Evolutionary conservation across 2,888 invertebrate genomes (phyloP), one percentile per base, ranked within the genome.

Genomic region (Nemotelus nigrinus): DNA sequence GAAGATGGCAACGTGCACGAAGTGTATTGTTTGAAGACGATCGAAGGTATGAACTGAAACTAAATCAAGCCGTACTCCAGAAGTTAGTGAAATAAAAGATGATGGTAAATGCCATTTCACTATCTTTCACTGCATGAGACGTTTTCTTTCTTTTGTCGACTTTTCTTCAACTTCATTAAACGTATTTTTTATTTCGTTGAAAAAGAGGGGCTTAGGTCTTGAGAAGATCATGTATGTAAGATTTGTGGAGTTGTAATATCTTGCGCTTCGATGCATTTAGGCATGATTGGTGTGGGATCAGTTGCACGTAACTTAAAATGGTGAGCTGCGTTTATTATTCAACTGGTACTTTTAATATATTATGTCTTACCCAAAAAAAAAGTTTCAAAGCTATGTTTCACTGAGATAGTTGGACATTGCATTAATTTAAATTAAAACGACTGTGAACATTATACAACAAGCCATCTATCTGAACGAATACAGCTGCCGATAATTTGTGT

Each of bases 31-130:
- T n/a, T 48, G 10, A 48, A 68, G 50, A 50, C 44, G 50, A 5
- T 48, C 68, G 5, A 68, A 60, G 57, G 47, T 74, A 76, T 50
- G 75, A 75, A 63, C 48, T 58, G 72, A 63, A 72, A 76, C 76
- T 78, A 71, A 76, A 70, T 63, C 75, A 57, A 78, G 48, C 58
- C 48, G 48, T 60, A 48, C 74, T 74, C 44, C 39, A 63, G 60
- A 74, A 74, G 74, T 74, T 74, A 63, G 60, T 74, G 53, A 47
- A 55, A 55, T 70, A 57, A 68, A n/a, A 55, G 25, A 25, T 48
- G 70, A 55, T 63, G n/a, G 65, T 76, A 67, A 78, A 55, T 64
- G 77, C 75, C 77, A 77, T 79, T 79, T 79, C 79, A 79, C 79
- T 77, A 77, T 74, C 75, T 76, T 76, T 76, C 64, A 64, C 76